Evolutionary conservation across 2,113 vertebrate species (phyloP), one percentile per base, ranked within the genome.

Genomic region (Eurypyga helias): DNA sequence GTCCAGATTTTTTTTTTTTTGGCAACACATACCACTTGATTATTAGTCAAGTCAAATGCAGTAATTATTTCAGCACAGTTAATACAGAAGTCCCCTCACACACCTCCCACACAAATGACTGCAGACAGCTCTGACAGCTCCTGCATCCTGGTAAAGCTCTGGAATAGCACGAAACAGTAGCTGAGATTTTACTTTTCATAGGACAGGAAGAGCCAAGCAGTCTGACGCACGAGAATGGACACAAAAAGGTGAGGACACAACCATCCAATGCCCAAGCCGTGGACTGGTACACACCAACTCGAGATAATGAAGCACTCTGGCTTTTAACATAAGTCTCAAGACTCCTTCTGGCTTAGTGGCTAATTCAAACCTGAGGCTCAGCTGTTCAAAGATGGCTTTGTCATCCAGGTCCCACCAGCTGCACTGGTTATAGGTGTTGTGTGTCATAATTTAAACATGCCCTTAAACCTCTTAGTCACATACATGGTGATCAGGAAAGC

Each of bases 21-120:
- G 15, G 49, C 61, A 87, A 82, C 48, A 91, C 87, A 85, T 54
- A 49, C 54, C 78, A 49, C 78, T 94, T 51, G 62, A 76, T 87
- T 82, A 94, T 96, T 95, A 96, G 81, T 85, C 87, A 94, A 90
- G 87, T 76, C 61, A 94, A 95, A 91, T 65, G 49, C 23, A 36
- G 70, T 83, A 87, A 96, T 96, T 96, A 95, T 87, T 94, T 90
- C 78, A 87, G 77, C 70, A 61, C 45, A 65, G 81, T 49, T 94
- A 96, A 69, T 76, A 61, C 81, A 5, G 45, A 95, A 90, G 82
- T 96, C 60, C 72, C 17, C 65, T 92, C 91, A 71, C 80, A 94
- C 67, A 71, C 72, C 51, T 96, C 96, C 96, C 87, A 96, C 96
- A 82, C 83, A 78, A 92, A 84, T 67, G 69, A 81, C 69, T 94